Conservation (phyloP, 1,140 invertebrate species). For the Bombus confusus region DNA sequence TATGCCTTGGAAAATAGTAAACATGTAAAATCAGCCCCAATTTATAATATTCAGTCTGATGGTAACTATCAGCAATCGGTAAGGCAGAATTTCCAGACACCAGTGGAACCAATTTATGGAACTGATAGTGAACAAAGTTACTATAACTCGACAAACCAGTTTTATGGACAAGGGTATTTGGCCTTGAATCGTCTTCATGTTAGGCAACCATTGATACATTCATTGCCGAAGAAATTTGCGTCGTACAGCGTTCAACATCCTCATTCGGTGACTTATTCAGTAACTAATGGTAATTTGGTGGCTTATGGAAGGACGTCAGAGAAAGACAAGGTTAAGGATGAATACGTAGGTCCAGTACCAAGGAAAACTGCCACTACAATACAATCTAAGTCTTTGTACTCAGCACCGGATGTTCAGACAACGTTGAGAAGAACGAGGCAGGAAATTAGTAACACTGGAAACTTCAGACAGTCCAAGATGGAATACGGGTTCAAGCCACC, state of each 20-base stretch:
- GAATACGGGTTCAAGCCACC: constrained; percentile 93
- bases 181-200: background rate
- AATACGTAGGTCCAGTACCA: constrained; percentile 81
- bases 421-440: constrained; percentile 71
- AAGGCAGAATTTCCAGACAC: constrained; percentile 56
- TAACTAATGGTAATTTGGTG: background rate
- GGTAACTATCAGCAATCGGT: constrained; percentile 71
- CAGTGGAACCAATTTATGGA: background rate
- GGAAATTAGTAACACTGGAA: constrained; percentile 81
- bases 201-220: constrained; percentile 18
- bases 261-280: background rate
- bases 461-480: constrained; percentile 86
- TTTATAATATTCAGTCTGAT: constrained; percentile 65
- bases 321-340: constrained; percentile 65
- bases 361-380: constrained; percentile 19
- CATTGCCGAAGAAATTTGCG: constrained; percentile 48
- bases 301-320: constrained; percentile 18
- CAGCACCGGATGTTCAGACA: constrained; percentile 39
- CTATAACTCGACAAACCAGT: constrained; percentile 1
- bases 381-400: constrained; percentile 39
- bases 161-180: background rate
- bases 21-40: constrained; percentile 45
- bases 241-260: constrained; percentile 24
- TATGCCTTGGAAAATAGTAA: constrained; percentile 74
- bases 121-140: background rate